Evolutionary conservation across 1,140 invertebrate genomes (phyloP), one percentile per base, ranked within the genome.

Genomic region (Drosophila sturtevanti): DNA sequence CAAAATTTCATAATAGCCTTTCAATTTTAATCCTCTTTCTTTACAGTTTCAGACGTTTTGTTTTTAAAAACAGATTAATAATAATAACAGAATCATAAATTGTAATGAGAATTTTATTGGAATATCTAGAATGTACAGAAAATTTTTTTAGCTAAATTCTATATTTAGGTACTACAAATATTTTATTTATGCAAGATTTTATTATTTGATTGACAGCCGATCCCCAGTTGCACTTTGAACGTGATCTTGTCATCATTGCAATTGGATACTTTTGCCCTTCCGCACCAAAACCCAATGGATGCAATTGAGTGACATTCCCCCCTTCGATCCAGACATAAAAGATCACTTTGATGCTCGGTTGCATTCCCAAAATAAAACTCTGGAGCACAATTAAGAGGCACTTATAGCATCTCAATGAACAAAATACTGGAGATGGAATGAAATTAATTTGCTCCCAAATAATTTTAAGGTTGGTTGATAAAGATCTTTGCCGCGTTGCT

Each of bases 171-270:
- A 69, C 27, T 22, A 56, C 52, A 72, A 81, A 69, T 78, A 70
- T 70, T 77, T 87, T 73, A 61, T 37, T 51, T 54, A 41, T 59
- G 10, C 21, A n/a, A 21, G 60, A 44, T 55, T 48, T 62, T 61
- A 79, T 76, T 78, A 63, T 68, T 41, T 86, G 82, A 86, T 87
- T 86, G 82, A 86, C 82, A 87, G 82, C 68, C 48, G 37, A 68
- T 64, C 74, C 35, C 63, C 63, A 87, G 74, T 81, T 85, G 78
- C 75, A 87, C 75, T 72, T 79, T 87, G 82, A 82, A 82, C 82
- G 82, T 86, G 82, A 86, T 87, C 65, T 86, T 86, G 82, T 86
- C 79, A 76, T 82, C 71, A 65, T 76, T 87, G 82, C 79, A 86
- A 86, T 67, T 81, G 75, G 82, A 86, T 86, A 87, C 82, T 55